Evolutionary conservation across 2,113 vertebrate species (phyloP).

Genomic region (Nannospalax galili): DNA sequence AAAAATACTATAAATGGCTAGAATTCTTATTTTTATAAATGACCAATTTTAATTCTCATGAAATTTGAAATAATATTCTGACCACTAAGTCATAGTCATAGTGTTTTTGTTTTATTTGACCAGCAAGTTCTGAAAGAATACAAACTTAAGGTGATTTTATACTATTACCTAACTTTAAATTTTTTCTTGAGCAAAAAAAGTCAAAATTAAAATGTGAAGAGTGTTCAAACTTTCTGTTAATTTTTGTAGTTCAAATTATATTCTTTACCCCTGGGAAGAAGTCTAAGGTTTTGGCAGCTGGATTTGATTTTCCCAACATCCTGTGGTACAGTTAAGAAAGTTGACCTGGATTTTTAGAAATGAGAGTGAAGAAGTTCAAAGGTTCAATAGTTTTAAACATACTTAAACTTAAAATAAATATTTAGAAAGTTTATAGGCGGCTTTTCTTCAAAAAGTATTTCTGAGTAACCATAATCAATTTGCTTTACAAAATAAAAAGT

Average conservation of each 20-base stretch:
- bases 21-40: background rate
- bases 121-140: constrained; percentile 12
- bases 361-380: constrained; percentile 33
- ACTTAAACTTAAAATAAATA: constrained; percentile 19
- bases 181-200: background rate
- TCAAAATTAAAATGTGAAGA: constrained; percentile 35
- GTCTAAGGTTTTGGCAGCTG: background rate
- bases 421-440: background rate
- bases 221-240: background rate
- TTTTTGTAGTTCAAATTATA: constrained; percentile 9
- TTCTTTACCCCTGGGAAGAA: background rate
- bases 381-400: background rate
- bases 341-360: background rate
- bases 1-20: background rate
- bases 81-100: background rate
- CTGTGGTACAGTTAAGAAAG: background rate
- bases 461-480: background rate
- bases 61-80: constrained; percentile 44
- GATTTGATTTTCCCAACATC: constrained; percentile 47
- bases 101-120: background rate
- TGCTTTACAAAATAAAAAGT: background rate
- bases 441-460: constrained; percentile 4
- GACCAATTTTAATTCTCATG: constrained; percentile 4
- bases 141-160: background rate
- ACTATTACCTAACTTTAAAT: background rate